Evolutionary conservation across 2,888 invertebrate genomes (phyloP), one percentile per base, ranked within the genome.

Genomic region (Fragum fragum): DNA sequence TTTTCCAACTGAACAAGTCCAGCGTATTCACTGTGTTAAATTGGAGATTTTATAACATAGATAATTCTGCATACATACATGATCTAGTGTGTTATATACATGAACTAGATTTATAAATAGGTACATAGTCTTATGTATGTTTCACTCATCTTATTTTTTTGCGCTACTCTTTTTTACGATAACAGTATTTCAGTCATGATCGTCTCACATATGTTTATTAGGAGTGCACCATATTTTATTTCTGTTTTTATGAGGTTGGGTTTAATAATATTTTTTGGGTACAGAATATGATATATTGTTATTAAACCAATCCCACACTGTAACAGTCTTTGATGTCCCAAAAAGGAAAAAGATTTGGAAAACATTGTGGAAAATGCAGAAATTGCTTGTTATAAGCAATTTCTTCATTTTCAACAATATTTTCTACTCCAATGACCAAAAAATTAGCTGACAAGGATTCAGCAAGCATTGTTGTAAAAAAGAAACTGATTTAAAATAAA

Each of bases 1-100:
- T 47, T 47, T 47, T 47, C 47, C 47, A 47, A n/a, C 47, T 47
- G 47, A 47, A n/a, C 47, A 14, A n/a, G 23, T 57, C 26, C 23
- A n/a, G 57, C 21, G 2, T 57, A 57, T 57, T 21, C 26, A 26
- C 23, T 21, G 57, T 28, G 66, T 39, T 66, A 36, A 66, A 66
- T 66, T 18, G 66, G 66, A 66, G 32, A 42, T 66, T 66, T 66
- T 61, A 61, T 61, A n/a, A 61, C 61, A 61, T 61, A 42, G n/a
- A 66, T 47, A 47, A 47, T 9, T 47, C 66, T 66, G 66, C 39
- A 66, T 42, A 66, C 66, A 42, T 39, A 36, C 42, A 66, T 66
- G 63, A 32, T n/a, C n/a, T n/a, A n/a, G 36, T 36, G 66, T 66
- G 66, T 66, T 23, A 16, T 42, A 42, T 66, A 39, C 29, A 66